Percentiles rank a stretch among this genome's conserved stretches.
phyloP scores from a whole-genome alignment of 1,140 invertebrate genomes.

The Condylostylus longicornis region DNA sequence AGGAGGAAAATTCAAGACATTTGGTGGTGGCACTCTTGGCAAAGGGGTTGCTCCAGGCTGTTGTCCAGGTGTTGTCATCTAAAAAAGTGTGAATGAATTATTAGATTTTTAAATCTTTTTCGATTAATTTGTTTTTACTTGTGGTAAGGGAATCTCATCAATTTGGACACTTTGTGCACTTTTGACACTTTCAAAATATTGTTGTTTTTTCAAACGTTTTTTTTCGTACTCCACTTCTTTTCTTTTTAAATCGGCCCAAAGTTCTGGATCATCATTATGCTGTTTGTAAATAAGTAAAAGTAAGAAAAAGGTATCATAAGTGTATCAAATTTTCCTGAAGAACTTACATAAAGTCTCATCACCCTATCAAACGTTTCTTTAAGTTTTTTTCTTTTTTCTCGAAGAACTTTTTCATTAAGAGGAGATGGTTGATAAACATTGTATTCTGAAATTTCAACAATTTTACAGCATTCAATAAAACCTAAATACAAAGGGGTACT shows the following conservation, averaged over 20 bases:
- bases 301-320: background rate
- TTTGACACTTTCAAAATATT: conserved; percentile 87
- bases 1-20: too few species aligned
- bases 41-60: too few species aligned
- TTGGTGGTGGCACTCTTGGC: too few species aligned
- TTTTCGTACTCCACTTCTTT: conserved; percentile 89
- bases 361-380: conserved; percentile 90
- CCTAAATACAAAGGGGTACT: background rate
- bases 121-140: too few species aligned
- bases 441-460: conserved; percentile 49
- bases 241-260: conserved; percentile 78
- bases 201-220: conserved; percentile 65
- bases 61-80: conserved; percentile 14
- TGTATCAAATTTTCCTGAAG: conserved; percentile 15
- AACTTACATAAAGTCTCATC: conserved; percentile 92
- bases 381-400: conserved; percentile 91
- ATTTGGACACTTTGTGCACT: conserved; percentile 89
- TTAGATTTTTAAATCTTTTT: background rate
- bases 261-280: conserved; percentile 93
- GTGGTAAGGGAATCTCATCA: conserved; percentile 91
- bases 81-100: background rate
- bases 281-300: conserved; percentile 23
- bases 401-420: conserved; percentile 89
- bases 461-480: background rate
- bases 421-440: conserved; percentile 87